A percentile compares a stretch with the other conserved stretches of the same genome.
Evolutionary conservation across 2,113 vertebrate genomes (phyloP).

Genomic region (Motacilla alba): DNA sequence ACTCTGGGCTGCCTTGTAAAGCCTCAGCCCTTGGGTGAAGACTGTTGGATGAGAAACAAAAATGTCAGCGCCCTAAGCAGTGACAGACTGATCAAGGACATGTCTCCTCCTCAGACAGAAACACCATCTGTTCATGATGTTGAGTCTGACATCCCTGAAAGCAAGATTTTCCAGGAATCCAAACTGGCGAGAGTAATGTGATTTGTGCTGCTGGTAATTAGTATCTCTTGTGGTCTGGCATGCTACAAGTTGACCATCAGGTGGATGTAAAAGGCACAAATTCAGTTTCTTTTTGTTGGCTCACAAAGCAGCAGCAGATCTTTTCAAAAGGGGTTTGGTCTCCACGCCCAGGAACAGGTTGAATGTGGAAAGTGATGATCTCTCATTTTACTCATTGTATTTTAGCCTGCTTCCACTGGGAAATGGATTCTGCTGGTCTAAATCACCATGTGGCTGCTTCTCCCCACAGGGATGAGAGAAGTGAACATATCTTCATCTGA

Average conservation of each 20-base stretch:
- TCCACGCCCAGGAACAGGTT: background rate
- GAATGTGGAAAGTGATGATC: background rate
- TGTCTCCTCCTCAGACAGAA: background rate
- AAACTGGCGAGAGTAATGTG: background rate
- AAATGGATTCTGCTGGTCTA: background rate
- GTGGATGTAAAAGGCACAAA: background rate
- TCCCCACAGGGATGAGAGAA: background rate
- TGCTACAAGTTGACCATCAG: background rate
- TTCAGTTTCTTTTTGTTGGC: background rate
- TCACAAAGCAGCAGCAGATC: background rate
- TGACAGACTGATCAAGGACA: background rate
- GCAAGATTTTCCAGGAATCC: slow-evolving; percentile 9
- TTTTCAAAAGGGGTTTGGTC: background rate
- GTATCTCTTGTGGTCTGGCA: background rate
- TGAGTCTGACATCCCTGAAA: background rate
- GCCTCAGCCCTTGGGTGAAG: background rate
- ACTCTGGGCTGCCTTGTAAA: background rate
- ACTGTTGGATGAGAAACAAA: background rate
- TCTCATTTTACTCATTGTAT: background rate
- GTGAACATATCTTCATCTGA: background rate
- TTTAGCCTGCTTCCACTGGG: background rate
- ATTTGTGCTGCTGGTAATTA: background rate
- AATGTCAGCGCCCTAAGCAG: background rate
- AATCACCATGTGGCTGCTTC: background rate
- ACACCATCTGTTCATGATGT: slow-evolving; percentile 1